Evolutionary conservation across 2,888 invertebrate genomes (phyloP).

Genomic region (Melieria crassipennis): DNA sequence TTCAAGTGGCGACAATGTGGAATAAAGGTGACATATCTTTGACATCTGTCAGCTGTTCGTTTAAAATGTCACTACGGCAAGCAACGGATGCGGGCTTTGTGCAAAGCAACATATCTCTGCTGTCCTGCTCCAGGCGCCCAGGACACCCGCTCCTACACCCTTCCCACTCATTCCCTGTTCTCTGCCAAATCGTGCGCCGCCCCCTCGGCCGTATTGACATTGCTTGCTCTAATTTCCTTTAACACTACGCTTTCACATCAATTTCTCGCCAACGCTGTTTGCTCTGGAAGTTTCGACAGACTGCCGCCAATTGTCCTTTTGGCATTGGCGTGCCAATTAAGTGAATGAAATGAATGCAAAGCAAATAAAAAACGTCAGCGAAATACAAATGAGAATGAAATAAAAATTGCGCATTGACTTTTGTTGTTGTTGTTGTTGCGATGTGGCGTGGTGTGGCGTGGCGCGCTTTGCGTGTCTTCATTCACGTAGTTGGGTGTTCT

Average conservation of each 20-base stretch:
- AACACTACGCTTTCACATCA: neutral
- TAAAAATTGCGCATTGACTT: neutral
- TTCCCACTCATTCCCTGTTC: too few relatives aligned
- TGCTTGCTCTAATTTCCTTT: neutral
- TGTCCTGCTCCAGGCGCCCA: too few relatives aligned
- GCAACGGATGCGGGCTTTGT: too few relatives aligned
- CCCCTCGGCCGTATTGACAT: neutral
- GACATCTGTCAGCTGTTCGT: too few relatives aligned
- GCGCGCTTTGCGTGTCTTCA: neutral
- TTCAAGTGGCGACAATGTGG: too few relatives aligned
- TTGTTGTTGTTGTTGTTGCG: slow-evolving; percentile 3
- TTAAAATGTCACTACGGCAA: too few relatives aligned
- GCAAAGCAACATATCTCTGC: too few relatives aligned
- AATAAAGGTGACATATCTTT: too few relatives aligned
- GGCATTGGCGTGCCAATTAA: slow-evolving; percentile 12
- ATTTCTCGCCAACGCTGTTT: too few relatives aligned
- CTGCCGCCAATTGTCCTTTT: slow-evolving; percentile 19
- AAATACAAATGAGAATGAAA: slow-evolving; percentile 8
- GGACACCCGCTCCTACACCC: too few relatives aligned
- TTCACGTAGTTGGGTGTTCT: slow-evolving; percentile 10
- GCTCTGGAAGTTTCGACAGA: slow-evolving; percentile 4
- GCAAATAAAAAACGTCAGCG: neutral
- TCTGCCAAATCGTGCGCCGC: neutral
- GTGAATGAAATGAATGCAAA: slow-evolving; percentile 17
- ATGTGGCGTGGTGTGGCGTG: neutral